A percentile compares a stretch with the other conserved stretches of the same genome.
phyloP scores from a whole-genome alignment of 2,113 vertebrate species.

The Austrofundulus limnaeus region DNA sequence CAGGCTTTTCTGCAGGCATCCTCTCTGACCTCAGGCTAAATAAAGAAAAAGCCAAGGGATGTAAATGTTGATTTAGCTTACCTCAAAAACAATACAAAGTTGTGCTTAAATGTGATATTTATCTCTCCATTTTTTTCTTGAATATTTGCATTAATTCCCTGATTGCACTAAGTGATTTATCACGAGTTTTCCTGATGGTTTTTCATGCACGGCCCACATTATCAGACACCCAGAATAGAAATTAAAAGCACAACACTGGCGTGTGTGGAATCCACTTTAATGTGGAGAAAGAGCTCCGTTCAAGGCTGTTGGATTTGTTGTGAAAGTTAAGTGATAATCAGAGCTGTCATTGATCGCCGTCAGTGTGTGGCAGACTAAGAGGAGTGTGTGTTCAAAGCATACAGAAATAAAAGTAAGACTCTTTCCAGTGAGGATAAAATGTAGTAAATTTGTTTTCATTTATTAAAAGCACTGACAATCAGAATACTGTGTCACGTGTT shows the following conservation, averaged over 20 bases:
- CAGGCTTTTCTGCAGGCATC: neutral
- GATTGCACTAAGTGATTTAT: slow-evolving; percentile 34
- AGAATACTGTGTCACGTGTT: slow-evolving; percentile 21
- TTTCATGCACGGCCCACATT: slow-evolving; percentile 45
- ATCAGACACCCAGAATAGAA: slow-evolving; percentile 46
- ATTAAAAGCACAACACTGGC: slow-evolving; percentile 66
- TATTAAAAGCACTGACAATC: no score
- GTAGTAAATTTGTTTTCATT: no score
- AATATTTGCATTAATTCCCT: neutral
- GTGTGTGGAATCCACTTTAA: slow-evolving; percentile 60
- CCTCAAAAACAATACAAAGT: neutral
- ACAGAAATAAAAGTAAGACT: slow-evolving; percentile 22
- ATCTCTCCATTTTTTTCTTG: neutral
- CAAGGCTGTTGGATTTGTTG: slow-evolving; percentile 30
- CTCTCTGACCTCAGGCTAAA: slow-evolving; percentile 37
- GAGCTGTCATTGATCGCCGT: slow-evolving; percentile 55
- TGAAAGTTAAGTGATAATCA: slow-evolving; percentile 43
- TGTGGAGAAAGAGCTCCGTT: slow-evolving; percentile 37
- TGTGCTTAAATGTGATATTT: neutral
- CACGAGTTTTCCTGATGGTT: slow-evolving; percentile 38
- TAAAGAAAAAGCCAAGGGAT: slow-evolving; percentile 46
- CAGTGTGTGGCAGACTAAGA: neutral
- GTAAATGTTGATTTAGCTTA: no score
- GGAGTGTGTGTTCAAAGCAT: neutral
- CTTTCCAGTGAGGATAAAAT: slow-evolving; percentile 20